These are phyloP conservation scores for Mactromeris polynyma DNA, from an alignment of 2,888 invertebrate species.

Conservation along the genomic window DNA sequence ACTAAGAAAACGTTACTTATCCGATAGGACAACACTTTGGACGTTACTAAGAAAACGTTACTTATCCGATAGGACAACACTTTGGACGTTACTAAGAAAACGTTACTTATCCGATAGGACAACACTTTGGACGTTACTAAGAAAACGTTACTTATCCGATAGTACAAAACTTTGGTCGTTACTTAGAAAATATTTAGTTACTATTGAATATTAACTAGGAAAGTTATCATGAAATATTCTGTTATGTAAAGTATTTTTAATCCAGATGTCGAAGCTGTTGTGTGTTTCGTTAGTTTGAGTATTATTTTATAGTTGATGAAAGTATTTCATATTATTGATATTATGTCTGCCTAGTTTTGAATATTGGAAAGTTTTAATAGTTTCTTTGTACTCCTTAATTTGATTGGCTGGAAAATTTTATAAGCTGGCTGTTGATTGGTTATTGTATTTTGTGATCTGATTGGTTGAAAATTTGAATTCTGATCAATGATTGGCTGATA, in stretches of 20 bases:
- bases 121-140: too few species aligned
- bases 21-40: too few species aligned
- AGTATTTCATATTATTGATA: background rate
- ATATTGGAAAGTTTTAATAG: background rate
- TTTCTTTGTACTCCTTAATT: background rate
- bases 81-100: too few species aligned
- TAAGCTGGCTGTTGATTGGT: background rate
- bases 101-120: too few species aligned
- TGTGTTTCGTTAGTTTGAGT: background rate
- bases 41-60: too few species aligned
- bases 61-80: too few species aligned
- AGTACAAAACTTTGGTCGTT: too few species aligned
- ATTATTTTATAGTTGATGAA: background rate
- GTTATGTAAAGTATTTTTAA: conserved; percentile 13
- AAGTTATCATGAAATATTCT: background rate
- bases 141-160: too few species aligned
- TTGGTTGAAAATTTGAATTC: background rate
- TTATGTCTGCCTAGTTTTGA: background rate
- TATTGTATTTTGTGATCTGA: background rate
- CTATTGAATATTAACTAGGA: background rate
- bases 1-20: too few species aligned
- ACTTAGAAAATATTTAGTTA: too few species aligned
- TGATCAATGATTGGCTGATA: too few species aligned
- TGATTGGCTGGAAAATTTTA: background rate
- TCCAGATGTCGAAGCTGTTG: background rate